Evolutionary conservation across 1,140 invertebrate genomes (phyloP).

Genomic region (Drosophila subpulchrella): DNA sequence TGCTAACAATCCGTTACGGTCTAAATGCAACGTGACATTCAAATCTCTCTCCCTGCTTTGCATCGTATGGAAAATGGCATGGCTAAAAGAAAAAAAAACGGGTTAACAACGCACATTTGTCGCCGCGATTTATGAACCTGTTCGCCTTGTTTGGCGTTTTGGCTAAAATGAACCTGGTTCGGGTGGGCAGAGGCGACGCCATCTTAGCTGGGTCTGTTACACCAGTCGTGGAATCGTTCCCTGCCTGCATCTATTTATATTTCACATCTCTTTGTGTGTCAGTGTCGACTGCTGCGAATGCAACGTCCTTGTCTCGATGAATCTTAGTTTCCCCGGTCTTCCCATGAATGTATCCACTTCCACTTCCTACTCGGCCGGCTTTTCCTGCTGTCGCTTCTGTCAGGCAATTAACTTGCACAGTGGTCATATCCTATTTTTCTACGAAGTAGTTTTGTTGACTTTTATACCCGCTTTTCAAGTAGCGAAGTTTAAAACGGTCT

Average conservation of each 20-base stretch:
- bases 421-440: neutral
- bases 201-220: slow-evolving; percentile 56
- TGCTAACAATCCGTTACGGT: slow-evolving; percentile 44
- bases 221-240: slow-evolving; percentile 40
- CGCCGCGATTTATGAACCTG: slow-evolving; percentile 71
- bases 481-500: too few species aligned
- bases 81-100: slow-evolving; percentile 11
- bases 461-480: too few species aligned
- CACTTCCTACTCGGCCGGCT: slow-evolving; percentile 43
- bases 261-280: slow-evolving; percentile 42
- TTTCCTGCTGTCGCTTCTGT: slow-evolving; percentile 41
- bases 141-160: slow-evolving; percentile 71
- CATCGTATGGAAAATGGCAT: slow-evolving; percentile 32
- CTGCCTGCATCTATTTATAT: slow-evolving; percentile 31
- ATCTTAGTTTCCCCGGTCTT: slow-evolving; percentile 16
- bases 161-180: slow-evolving; percentile 42
- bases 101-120: slow-evolving; percentile 57
- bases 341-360: slow-evolving; percentile 25
- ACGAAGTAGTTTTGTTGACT: neutral
- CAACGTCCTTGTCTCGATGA: slow-evolving; percentile 40
- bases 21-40: slow-evolving; percentile 71
- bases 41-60: slow-evolving; percentile 48
- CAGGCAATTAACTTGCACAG: slow-evolving; percentile 36
- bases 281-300: slow-evolving; percentile 30
- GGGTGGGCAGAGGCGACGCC: slow-evolving; percentile 59